A percentile compares a stretch with the other conserved stretches of the same genome.
These are phyloP conservation scores for Neuroscelio doddi DNA, from an alignment of 2,888 invertebrate genomes.

Conservation along the genomic window DNA sequence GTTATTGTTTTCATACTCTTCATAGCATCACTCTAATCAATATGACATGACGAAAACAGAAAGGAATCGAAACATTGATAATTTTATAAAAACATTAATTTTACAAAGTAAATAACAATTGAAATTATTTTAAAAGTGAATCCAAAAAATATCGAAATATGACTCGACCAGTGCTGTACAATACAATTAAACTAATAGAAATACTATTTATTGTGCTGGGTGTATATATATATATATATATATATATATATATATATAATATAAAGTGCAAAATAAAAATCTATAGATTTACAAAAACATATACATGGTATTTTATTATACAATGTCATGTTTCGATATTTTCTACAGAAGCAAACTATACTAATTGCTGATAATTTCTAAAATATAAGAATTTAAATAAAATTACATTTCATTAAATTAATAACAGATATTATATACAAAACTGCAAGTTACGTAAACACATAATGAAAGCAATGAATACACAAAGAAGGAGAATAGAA, in stretches of 20 bases:
- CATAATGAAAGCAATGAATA: constrained; percentile 24
- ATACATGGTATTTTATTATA: constrained; percentile 20
- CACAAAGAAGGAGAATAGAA: constrained; percentile 14
- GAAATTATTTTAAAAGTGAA: no score
- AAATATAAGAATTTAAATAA: constrained; percentile 5
- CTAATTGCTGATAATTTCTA: constrained; percentile 11
- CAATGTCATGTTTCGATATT: constrained; percentile 46
- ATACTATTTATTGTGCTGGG: no score
- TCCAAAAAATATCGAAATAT: constrained; percentile 44
- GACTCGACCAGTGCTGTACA: constrained; percentile 7
- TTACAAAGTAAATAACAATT: background rate
- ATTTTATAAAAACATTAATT: background rate
- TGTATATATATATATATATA: no score
- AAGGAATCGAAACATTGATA: constrained; percentile 6
- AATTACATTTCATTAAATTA: no score
- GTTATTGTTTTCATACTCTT: constrained; percentile 53
- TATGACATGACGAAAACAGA: constrained; percentile 5
- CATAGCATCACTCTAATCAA: constrained; percentile 55
- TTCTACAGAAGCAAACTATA: constrained; percentile 26
- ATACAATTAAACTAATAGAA: no score
- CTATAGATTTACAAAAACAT: constrained; percentile 37
- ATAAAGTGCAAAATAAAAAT: constrained; percentile 8
- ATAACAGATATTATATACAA: constrained; percentile 6
- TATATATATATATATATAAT: no score
- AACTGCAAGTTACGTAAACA: constrained; percentile 26